phyloP scores from a whole-genome alignment of 2,888 invertebrate species.

The Fissipunctia ypsillon region DNA sequence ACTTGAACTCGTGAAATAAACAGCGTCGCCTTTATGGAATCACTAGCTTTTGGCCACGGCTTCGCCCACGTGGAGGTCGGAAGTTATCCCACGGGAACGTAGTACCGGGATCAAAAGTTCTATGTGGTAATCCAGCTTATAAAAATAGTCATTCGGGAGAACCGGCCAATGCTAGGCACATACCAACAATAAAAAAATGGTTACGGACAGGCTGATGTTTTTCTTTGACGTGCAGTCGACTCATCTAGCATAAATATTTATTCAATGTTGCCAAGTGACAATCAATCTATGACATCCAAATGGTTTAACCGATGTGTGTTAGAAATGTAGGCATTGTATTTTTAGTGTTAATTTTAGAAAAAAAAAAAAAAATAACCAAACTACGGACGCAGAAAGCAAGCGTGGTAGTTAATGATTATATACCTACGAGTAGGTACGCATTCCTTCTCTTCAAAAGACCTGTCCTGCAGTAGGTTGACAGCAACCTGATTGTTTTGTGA shows the following conservation, averaged over 20 bases:
- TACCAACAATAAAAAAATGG: background rate
- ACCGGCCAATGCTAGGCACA: background rate
- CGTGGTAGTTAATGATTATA: conserved; percentile 1
- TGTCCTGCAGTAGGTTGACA: background rate
- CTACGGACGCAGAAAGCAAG: background rate
- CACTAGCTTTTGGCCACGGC: background rate
- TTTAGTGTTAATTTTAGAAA: conserved; percentile 11
- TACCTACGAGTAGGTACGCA: background rate
- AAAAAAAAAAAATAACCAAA: background rate
- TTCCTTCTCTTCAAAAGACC: background rate
- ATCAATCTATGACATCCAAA: conserved; percentile 31
- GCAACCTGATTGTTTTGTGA: background rate
- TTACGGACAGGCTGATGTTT: background rate
- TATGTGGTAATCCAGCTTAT: background rate
- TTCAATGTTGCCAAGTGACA: conserved; percentile 30
- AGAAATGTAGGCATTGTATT: conserved; percentile 29
- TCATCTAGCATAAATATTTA: conserved; percentile 30
- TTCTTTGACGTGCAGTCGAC: conserved; percentile 28
- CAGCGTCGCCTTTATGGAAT: background rate
- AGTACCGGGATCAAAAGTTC: background rate
- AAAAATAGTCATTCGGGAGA: background rate
- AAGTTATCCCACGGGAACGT: background rate
- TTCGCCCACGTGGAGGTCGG: too few relatives aligned
- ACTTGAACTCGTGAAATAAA: conserved; percentile 31
- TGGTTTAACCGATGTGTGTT: conserved; percentile 30